These are phyloP conservation scores for Jordanella pulchra DNA, from an alignment of 2,797 vertebrate species.

Conservation along the genomic window DNA sequence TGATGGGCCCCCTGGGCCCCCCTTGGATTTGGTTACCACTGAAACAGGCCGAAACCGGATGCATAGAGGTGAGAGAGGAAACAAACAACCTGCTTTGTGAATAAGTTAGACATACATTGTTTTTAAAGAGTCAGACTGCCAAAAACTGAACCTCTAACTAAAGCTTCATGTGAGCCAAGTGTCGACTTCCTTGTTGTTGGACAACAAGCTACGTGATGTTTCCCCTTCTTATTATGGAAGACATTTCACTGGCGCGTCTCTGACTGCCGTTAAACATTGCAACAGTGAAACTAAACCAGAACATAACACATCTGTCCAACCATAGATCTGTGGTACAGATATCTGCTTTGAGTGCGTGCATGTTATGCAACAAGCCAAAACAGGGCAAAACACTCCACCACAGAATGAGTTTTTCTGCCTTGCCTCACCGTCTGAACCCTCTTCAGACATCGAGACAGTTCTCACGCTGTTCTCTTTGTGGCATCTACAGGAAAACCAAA, in stretches of 20 bases:
- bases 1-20: too few species aligned
- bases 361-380: slow-evolving; percentile 43
- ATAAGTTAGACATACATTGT: not conserved
- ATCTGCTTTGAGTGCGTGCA: slow-evolving; percentile 6
- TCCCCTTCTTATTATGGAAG: not conserved
- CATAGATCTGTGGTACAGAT: slow-evolving; percentile 25
- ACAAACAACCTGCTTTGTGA: not conserved
- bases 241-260: not conserved
- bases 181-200: not conserved
- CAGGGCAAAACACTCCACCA: slow-evolving; percentile 8
- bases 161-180: not conserved
- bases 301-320: slow-evolving; percentile 24
- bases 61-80: not conserved
- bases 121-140: not conserved
- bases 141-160: not conserved
- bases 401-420: slow-evolving; percentile 17
- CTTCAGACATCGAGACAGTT: slow-evolving; percentile 20
- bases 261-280: not conserved
- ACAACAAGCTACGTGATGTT: not conserved
- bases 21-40: too few species aligned
- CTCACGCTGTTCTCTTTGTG: slow-evolving; percentile 15
- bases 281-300: slow-evolving; percentile 17
- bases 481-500: slow-evolving; percentile 26
- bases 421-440: not conserved
- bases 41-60: too few species aligned